Percentiles rank a stretch among this genome's conserved stretches.
Conservation (phyloP, 2,888 invertebrate species). For the Drosophila hamatofila region DNA sequence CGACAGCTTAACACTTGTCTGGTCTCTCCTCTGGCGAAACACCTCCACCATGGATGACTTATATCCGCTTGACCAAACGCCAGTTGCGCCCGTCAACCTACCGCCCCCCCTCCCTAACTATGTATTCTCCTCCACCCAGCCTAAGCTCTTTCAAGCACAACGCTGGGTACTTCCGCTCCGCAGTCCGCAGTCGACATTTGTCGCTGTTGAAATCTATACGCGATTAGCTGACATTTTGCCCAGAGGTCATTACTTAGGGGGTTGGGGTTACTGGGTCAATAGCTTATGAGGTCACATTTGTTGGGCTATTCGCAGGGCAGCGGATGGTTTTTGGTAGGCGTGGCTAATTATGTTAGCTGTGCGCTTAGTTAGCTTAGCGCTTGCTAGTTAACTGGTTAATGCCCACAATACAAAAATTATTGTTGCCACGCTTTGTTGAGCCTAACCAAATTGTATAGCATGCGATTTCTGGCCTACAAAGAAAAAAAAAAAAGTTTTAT, state of each 20-base stretch:
- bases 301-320: background rate
- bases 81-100: background rate
- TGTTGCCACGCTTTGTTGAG: constrained; percentile 43
- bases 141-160: constrained; percentile 33
- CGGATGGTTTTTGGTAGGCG: background rate
- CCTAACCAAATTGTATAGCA: constrained; percentile 66
- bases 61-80: constrained; percentile 31
- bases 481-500: background rate
- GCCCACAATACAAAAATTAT: constrained; percentile 30
- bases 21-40: constrained; percentile 40
- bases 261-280: constrained; percentile 78
- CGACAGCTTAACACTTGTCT: constrained; percentile 58
- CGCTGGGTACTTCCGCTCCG: constrained; percentile 51
- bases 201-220: constrained; percentile 61
- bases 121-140: background rate
- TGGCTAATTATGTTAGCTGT: constrained; percentile 31
- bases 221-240: constrained; percentile 73
- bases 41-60: constrained; percentile 12
- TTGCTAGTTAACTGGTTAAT: constrained; percentile 30
- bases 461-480: constrained; percentile 66
- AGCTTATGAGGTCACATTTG: constrained; percentile 75
- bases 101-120: background rate
- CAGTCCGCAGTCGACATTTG: constrained; percentile 18
- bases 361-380: constrained; percentile 29
- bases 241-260: constrained; percentile 72